Evolutionary conservation across 2,888 invertebrate species (phyloP).

Genomic region (Drosophila antonietae): DNA sequence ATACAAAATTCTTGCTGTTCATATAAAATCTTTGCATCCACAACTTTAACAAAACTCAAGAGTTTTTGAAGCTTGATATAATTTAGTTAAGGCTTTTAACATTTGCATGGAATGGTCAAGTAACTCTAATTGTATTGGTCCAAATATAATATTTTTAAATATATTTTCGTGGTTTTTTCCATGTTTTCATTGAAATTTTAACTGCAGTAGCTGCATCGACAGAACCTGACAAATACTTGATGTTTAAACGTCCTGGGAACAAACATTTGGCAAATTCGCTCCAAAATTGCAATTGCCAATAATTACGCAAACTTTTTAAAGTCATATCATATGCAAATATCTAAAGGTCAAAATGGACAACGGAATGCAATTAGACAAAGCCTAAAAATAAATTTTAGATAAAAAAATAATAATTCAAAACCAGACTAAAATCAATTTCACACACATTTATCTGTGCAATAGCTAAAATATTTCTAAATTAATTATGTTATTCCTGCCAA

Average conservation of each 20-base stretch:
- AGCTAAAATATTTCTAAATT: neutral
- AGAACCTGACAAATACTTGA: neutral
- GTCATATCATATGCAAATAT: neutral
- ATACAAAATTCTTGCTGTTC: too few species aligned
- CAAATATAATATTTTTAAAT: too few species aligned
- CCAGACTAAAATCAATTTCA: neutral
- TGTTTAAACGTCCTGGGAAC: neutral
- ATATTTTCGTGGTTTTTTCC: too few species aligned
- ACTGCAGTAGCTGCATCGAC: neutral
- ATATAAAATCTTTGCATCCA: too few species aligned
- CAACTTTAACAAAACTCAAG: too few species aligned
- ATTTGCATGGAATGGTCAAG: too few species aligned
- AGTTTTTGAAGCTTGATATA: too few species aligned
- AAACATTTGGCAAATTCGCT: conserved; percentile 9
- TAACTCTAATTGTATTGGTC: too few species aligned
- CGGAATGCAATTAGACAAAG: neutral
- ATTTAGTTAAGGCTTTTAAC: too few species aligned
- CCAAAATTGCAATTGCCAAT: neutral
- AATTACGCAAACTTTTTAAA: neutral
- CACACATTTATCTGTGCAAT: neutral
- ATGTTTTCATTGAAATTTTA: neutral
- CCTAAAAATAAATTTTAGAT: too few species aligned
- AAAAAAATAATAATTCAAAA: neutral
- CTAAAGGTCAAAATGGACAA: neutral
- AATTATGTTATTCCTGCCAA: conserved; percentile 1